Percentiles rank a stretch among this genome's conserved stretches.
Evolutionary conservation across 2,113 vertebrate species (phyloP).

Genomic region (Albula glossodonta): DNA sequence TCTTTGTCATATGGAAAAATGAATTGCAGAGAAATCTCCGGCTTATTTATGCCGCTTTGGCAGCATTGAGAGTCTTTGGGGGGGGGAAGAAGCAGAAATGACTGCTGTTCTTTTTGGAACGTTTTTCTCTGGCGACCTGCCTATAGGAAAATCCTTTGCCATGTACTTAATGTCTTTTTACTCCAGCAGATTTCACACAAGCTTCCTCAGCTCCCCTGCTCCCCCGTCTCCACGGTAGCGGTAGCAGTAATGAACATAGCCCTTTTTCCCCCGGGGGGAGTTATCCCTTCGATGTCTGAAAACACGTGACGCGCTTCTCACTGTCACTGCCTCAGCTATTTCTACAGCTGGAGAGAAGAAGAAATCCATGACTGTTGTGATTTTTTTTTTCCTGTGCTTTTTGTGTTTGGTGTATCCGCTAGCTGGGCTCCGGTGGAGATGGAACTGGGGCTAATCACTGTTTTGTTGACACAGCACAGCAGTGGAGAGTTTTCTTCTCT

Average conservation of each 20-base stretch:
- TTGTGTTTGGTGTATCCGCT: neutral
- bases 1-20: too few relatives aligned
- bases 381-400: neutral
- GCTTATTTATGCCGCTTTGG: neutral
- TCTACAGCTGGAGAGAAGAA: neutral
- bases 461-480: neutral
- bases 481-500: neutral
- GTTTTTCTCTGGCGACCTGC: neutral
- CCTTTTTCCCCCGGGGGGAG: neutral
- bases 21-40: neutral
- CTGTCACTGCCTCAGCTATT: neutral
- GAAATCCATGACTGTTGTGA: neutral
- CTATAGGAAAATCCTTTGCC: neutral
- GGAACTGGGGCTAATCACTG: neutral
- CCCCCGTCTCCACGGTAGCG: too few relatives aligned
- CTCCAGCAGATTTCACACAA: neutral
- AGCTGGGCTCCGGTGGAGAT: neutral
- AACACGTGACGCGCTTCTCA: neutral
- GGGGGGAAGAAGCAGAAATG: neutral
- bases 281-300: neutral
- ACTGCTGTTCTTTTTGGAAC: neutral
- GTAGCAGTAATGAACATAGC: neutral
- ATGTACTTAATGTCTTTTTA: neutral
- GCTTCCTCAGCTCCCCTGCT: neutral
- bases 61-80: neutral